phyloP scores from a whole-genome alignment of 2,113 vertebrate species.

The Apteryx mantelli region DNA sequence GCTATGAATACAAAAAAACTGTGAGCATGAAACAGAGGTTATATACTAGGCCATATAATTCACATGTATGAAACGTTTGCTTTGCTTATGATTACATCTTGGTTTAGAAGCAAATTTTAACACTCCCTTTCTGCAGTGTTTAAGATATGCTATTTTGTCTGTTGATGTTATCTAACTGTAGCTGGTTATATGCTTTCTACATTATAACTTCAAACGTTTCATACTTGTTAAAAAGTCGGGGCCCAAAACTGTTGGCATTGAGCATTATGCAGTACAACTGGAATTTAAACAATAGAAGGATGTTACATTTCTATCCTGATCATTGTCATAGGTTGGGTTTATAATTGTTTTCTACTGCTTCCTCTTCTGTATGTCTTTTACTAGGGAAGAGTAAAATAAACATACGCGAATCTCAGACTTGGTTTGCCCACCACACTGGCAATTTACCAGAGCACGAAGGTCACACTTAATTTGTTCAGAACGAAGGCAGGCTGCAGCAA shows the following conservation, averaged over 20 bases:
- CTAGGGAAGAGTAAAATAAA: neutral
- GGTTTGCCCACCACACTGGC: neutral
- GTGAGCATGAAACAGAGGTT: neutral
- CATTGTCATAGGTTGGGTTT: conserved; percentile 21
- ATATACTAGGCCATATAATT: neutral
- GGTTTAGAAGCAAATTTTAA: neutral
- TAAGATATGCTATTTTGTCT: neutral
- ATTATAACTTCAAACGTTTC: neutral
- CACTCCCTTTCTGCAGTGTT: neutral
- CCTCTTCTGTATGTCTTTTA: neutral
- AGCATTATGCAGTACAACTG: neutral
- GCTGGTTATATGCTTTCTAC: neutral
- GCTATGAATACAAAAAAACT: neutral
- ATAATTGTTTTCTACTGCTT: conserved; percentile 46
- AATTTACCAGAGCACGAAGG: neutral
- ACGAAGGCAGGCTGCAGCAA: conserved; percentile 24
- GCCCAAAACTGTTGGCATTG: neutral
- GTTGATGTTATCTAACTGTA: neutral
- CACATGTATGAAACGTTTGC: neutral
- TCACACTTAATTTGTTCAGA: conserved; percentile 51
- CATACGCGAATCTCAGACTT: neutral
- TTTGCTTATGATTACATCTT: neutral
- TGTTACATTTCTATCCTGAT: conserved; percentile 50
- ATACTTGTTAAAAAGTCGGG: conserved; percentile 5
- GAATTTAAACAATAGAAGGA: conserved; percentile 45